A percentile compares a stretch with the other conserved stretches of the same genome.
Evolutionary conservation across 2,797 vertebrate species (phyloP).

Genomic region (Cichlasoma orientale): DNA sequence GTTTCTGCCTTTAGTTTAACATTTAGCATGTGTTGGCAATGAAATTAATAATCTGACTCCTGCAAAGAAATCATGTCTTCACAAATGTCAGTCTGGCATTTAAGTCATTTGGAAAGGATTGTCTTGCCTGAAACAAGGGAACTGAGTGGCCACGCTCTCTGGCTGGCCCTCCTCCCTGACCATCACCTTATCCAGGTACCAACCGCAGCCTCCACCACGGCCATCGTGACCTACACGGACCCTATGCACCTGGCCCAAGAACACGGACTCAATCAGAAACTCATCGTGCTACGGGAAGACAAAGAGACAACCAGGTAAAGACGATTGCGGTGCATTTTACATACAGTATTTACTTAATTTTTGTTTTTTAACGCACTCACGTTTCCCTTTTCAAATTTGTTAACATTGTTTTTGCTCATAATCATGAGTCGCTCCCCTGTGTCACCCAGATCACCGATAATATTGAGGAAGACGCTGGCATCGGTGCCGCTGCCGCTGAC

Average conservation of each 20-base stretch:
- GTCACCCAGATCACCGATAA: constrained; percentile 91
- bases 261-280: constrained; percentile 92
- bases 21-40: background rate
- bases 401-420: constrained; percentile 92
- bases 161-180: constrained; percentile 95
- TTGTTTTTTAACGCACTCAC: constrained; percentile 78
- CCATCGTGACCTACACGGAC: constrained; percentile 94
- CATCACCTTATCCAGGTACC: constrained; percentile 95
- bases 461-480: constrained; percentile 90
- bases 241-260: constrained; percentile 86
- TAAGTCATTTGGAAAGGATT: background rate
- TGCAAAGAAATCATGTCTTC: background rate
- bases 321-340: background rate
- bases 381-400: constrained; percentile 96
- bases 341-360: background rate
- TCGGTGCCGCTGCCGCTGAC: constrained; percentile 91
- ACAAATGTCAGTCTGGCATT: background rate
- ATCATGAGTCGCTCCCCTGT: constrained; percentile 91
- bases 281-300: constrained; percentile 87
- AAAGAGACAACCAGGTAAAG: background rate
- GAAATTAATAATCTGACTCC: background rate
- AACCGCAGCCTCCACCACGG: constrained; percentile 92
- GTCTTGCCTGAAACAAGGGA: constrained; percentile 92
- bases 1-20: background rate
- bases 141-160: constrained; percentile 87